Conservation (phyloP, 2,888 invertebrate species). For the Limnephilus auricula region DNA sequence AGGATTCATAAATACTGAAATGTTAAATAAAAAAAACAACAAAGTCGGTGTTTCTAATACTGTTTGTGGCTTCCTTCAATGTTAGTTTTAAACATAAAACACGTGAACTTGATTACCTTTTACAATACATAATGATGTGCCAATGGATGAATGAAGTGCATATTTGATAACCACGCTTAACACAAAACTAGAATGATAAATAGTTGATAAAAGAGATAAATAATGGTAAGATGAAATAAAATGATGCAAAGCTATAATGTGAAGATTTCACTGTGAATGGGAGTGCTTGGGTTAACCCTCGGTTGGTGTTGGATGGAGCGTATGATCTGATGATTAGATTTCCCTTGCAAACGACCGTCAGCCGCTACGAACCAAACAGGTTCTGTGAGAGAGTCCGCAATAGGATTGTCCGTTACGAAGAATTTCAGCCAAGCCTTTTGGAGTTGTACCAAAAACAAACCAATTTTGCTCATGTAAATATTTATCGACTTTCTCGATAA, state of each 20-base stretch:
- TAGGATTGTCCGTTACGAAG: conserved; percentile 77
- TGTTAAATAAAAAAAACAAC: neutral
- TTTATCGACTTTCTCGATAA: conserved; percentile 32
- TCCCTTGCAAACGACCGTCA: conserved; percentile 67
- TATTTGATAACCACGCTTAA: conserved; percentile 38
- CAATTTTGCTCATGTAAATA: conserved; percentile 61
- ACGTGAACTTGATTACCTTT: neutral
- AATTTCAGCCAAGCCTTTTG: conserved; percentile 78
- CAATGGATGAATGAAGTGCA: conserved; percentile 3
- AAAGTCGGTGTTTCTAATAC: neutral
- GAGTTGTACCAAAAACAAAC: conserved; percentile 65
- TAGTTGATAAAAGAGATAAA: conserved; percentile 10
- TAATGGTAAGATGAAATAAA: conserved; percentile 26
- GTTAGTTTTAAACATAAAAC: neutral
- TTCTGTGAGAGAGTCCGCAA: conserved; percentile 76
- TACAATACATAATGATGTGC: neutral
- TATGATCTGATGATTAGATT: conserved; percentile 65
- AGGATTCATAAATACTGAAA: neutral
- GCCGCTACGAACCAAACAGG: conserved; percentile 75
- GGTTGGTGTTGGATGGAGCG: conserved; percentile 61
- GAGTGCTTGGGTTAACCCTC: conserved; percentile 52
- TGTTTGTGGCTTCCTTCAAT: neutral
- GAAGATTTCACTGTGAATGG: conserved; percentile 47
- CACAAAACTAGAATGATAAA: conserved; percentile 15
- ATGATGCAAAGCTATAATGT: conserved; percentile 42